These are phyloP conservation scores for Samia ricini DNA, from an alignment of 1,140 invertebrate genomes.

Conservation along the genomic window DNA sequence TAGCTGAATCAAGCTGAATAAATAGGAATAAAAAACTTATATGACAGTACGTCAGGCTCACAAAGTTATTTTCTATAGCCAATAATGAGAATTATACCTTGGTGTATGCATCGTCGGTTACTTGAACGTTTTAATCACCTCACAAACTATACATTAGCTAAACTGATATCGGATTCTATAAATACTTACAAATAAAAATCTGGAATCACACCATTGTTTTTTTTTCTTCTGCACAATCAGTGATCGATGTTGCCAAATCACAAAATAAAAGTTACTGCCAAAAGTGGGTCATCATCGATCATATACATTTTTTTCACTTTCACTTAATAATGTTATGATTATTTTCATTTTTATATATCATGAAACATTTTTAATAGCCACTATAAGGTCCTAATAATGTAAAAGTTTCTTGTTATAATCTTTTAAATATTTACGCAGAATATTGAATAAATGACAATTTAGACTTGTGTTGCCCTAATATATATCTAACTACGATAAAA, in stretches of 20 bases:
- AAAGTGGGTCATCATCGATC: slow-evolving; percentile 55
- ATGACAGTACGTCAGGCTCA: slow-evolving; percentile 68
- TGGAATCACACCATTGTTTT: slow-evolving; percentile 79
- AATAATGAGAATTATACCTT: slow-evolving; percentile 51
- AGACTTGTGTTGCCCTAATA: neutral
- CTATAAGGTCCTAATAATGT: neutral
- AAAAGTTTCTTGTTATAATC: neutral
- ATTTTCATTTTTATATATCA: neutral
- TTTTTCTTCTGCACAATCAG: slow-evolving; percentile 77
- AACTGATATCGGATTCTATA: slow-evolving; percentile 73
- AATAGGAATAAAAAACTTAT: slow-evolving; percentile 73
- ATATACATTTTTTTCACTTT: slow-evolving; percentile 33
- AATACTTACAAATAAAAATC: slow-evolving; percentile 79
- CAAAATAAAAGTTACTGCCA: slow-evolving; percentile 40
- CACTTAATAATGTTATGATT: slow-evolving; percentile 13
- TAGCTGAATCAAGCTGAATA: slow-evolving; percentile 73
- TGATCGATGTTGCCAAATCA: slow-evolving; percentile 59
- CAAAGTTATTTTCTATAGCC: slow-evolving; percentile 47
- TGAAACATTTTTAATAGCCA: neutral
- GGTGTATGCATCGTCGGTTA: slow-evolving; percentile 42
- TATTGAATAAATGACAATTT: neutral
- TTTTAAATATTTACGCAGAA: neutral
- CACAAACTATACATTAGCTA: slow-evolving; percentile 55
- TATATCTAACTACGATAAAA: neutral
- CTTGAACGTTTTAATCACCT: slow-evolving; percentile 50